Evolutionary conservation across 2,888 invertebrate species (phyloP).

Genomic region (Blastobasis adustella): DNA sequence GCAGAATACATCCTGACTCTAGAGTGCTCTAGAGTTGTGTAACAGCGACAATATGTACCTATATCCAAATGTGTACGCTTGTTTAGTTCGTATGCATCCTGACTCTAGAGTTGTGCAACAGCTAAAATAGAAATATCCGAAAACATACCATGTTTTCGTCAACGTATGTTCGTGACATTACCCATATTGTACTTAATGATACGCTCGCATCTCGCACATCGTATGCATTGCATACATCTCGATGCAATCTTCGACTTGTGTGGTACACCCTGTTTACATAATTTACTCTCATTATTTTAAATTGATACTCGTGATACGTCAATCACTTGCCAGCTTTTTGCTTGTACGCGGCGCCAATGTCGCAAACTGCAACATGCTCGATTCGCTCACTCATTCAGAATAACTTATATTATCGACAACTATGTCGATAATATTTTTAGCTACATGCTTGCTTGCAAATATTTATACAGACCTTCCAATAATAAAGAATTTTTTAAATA

Average conservation of each 20-base stretch:
- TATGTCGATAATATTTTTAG: conserved; percentile 4
- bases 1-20: conserved; percentile 10
- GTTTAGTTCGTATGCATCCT: not conserved
- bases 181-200: no score
- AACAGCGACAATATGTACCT: not conserved
- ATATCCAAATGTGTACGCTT: not conserved
- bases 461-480: no score
- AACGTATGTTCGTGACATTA: no score
- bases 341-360: conserved; percentile 33
- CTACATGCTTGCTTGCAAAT: not conserved
- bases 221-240: conserved; percentile 21
- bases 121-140: no score
- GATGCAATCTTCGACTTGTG: conserved; percentile 20
- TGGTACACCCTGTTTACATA: conserved; percentile 24
- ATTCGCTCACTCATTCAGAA: no score
- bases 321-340: conserved; percentile 38
- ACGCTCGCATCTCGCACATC: not conserved
- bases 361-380: no score
- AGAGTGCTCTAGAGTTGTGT: not conserved
- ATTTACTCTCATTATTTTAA: conserved; percentile 38
- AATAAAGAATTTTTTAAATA: no score
- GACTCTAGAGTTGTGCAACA: no score
- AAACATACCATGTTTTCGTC: no score
- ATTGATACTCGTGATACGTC: conserved; percentile 31
- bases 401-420: no score